Evolutionary conservation across 2,888 invertebrate genomes (phyloP), one percentile per base, ranked within the genome.

Genomic region (Thymelicus lineola): DNA sequence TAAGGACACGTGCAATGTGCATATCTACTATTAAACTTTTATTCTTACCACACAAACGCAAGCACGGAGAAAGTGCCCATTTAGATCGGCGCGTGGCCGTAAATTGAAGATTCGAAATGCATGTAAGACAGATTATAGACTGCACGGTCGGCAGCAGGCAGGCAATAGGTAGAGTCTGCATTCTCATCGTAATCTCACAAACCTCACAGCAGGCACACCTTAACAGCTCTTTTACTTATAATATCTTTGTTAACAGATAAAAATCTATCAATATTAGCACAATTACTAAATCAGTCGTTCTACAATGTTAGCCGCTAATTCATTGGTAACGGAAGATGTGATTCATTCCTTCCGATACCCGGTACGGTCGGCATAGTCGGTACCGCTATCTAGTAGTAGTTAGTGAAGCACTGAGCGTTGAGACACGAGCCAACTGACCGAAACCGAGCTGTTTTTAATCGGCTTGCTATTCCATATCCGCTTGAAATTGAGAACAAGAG

Each of bases 1-100:
- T 9, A 12, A n/a, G 58, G 46, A 36, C 66, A 66, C 66, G 58
- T 66, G 66, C 66, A 58, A n/a, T n/a, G n/a, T n/a, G n/a, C n/a
- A n/a, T n/a, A n/a, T n/a, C n/a, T 57, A 58, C 58, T 15, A 57
- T 35, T 63, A 48, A 42, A 42, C 50, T 38, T 67, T 50, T 60
- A 60, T 42, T 67, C 28, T 60, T 66, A 71, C 75, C 79, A 70
- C 69, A 75, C 75, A 75, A 80, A 81, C 74, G 79, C 60, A 77
- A 80, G 69, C 71, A 72, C 75, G 77, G 83, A 83, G 84, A 86
- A 86, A 85, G 84, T 82, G 73, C 74, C 78, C 75, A 76, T 76
- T 79, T 80, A 79, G 71, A 75, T 75, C 72, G 74, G 74, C 77
- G 55, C 64, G 78, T 77, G 75, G 78, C 73, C 75, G 78, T 82